Conservation (phyloP, 2,888 invertebrate genomes). For the Hyppa rectilinea region DNA sequence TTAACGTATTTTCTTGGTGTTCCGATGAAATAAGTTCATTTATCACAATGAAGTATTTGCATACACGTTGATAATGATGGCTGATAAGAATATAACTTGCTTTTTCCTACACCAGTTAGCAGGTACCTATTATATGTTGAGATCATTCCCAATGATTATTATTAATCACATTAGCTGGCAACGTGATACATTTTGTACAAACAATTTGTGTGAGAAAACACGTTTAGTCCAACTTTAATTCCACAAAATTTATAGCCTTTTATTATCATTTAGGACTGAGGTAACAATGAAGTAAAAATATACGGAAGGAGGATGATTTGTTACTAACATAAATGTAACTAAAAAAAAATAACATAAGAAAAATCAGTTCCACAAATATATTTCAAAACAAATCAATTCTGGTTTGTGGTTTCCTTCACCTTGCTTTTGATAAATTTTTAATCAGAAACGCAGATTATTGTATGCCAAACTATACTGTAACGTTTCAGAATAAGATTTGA, state of each 20-base stretch:
- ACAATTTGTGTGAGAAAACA: slow-evolving; percentile 8
- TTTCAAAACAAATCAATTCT: slow-evolving; percentile 15
- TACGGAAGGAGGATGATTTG: neutral
- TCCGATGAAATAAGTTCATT: neutral
- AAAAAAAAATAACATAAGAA: too few species aligned
- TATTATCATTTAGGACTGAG: neutral
- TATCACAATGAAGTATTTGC: slow-evolving; percentile 9
- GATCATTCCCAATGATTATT: slow-evolving; percentile 8
- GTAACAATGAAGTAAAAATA: neutral
- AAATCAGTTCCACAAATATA: slow-evolving; percentile 2
- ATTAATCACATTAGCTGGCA: neutral
- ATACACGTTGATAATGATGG: neutral
- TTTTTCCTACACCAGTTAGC: neutral
- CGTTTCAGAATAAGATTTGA: neutral
- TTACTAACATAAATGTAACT: too few species aligned
- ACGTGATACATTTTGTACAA: slow-evolving; percentile 7
- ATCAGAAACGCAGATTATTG: neutral
- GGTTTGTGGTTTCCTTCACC: slow-evolving; percentile 34
- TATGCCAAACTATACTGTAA: slow-evolving; percentile 19
- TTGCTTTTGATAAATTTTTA: slow-evolving; percentile 24
- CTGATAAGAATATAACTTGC: neutral
- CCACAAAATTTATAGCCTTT: neutral
- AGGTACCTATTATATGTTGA: neutral
- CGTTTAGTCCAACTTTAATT: neutral
- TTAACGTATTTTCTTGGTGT: neutral